phyloP scores from a whole-genome alignment of 2,113 vertebrate species.

The Prinia subflava region DNA sequence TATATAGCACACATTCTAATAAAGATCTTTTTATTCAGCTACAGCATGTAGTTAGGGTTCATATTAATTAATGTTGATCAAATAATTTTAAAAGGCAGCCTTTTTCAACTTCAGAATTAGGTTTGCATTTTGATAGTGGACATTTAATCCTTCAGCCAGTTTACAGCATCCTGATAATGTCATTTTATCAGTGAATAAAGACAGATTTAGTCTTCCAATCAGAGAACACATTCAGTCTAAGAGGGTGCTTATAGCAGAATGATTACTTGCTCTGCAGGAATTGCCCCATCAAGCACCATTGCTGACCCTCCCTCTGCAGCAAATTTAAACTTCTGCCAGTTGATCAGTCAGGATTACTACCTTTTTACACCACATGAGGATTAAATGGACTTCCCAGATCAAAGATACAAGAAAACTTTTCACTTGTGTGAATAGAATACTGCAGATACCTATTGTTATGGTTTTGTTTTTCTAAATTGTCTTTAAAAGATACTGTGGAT shows the following conservation, averaged over 20 bases:
- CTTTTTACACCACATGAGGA: neutral
- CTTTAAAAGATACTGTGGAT: neutral
- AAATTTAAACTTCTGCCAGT: conserved; percentile 43
- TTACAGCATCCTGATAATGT: neutral
- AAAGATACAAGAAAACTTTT: conserved; percentile 9
- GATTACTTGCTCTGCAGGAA: neutral
- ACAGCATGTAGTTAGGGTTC: neutral
- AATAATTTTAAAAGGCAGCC: neutral
- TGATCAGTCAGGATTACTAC: conserved; percentile 17
- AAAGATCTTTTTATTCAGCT: neutral
- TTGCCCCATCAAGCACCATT: neutral
- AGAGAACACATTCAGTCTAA: conserved; percentile 18
- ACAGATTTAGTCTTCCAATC: conserved; percentile 33
- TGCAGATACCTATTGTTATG: neutral
- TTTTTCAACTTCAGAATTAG: conserved; percentile 11
- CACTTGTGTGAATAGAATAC: neutral
- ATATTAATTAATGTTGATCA: neutral
- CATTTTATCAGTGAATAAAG: conserved; percentile 40
- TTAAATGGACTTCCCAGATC: conserved; percentile 25
- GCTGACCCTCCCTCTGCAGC: conserved; percentile 24
- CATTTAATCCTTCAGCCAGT: conserved; percentile 5
- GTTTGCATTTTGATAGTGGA: neutral
- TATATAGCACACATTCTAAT: neutral
- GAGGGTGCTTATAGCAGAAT: conserved; percentile 17
- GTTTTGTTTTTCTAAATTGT: neutral